Percentiles rank a stretch among this genome's conserved stretches.
Evolutionary conservation across 2,113 vertebrate genomes (phyloP).

Genomic region (Oxyura jamaicensis): DNA sequence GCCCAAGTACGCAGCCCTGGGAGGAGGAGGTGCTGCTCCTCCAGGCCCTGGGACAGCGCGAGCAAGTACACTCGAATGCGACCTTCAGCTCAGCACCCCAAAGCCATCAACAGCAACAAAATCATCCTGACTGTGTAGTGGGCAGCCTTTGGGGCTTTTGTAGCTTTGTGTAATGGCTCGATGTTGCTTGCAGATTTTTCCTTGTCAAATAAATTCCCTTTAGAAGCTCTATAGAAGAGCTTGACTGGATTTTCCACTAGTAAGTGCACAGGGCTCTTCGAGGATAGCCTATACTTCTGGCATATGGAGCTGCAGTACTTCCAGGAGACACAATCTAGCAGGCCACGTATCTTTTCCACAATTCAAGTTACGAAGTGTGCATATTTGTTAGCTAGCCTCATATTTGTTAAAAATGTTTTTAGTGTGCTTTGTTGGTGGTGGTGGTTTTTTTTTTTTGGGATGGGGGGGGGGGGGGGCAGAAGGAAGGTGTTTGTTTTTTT

Average conservation of each 20-base stretch:
- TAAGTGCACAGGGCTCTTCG: not conserved
- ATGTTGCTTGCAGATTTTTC: not conserved
- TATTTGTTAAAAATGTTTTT: not conserved
- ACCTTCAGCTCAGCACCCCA: rapidly evolving
- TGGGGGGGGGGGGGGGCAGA: not conserved
- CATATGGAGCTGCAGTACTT: too few relatives aligned
- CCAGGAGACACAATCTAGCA: too few relatives aligned
- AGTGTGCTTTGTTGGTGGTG: not conserved
- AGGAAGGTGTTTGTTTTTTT: not conserved
- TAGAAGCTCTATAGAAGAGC: not conserved
- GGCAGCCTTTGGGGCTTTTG: not conserved
- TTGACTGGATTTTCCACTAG: too few relatives aligned
- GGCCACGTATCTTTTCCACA: too few relatives aligned
- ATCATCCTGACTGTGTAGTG: not conserved
- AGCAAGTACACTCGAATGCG: rapidly evolving
- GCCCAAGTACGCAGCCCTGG: rapidly evolving
- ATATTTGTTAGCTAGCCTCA: not conserved
- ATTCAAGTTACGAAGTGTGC: not conserved
- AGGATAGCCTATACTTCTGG: not conserved
- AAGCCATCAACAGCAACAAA: not conserved
- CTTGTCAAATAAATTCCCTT: not conserved
- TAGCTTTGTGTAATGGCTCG: not conserved
- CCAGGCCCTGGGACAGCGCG: rapidly evolving
- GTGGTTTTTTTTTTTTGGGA: not conserved
- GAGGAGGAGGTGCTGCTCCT: rapidly evolving